Conservation (phyloP, 2,797 vertebrate genomes). For the Cossypha dichroa region DNA sequence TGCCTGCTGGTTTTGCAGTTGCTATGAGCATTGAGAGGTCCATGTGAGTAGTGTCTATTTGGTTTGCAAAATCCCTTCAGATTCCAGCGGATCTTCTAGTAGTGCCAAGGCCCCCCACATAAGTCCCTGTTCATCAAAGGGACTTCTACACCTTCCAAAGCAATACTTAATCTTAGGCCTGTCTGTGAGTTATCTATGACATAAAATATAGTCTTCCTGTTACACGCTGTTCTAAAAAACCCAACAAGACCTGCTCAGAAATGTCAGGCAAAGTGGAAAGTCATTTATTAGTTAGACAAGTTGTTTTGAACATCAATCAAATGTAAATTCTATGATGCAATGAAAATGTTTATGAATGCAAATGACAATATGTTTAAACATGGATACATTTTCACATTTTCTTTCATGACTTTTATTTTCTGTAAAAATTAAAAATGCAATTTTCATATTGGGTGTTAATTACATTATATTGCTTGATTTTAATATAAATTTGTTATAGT, state of each 20-base stretch:
- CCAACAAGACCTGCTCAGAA: too few species aligned
- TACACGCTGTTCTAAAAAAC: neutral
- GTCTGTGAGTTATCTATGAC: neutral
- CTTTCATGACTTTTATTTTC: neutral
- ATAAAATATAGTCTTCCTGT: neutral
- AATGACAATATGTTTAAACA: neutral
- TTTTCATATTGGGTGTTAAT: neutral
- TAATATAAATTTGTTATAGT: neutral
- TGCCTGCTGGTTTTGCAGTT: neutral
- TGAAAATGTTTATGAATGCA: neutral
- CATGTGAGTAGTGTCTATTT: neutral
- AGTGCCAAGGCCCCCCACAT: neutral
- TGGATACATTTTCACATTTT: neutral
- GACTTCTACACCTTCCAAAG: neutral
- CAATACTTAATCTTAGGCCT: neutral
- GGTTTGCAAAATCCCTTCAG: neutral
- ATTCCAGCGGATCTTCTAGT: neutral
- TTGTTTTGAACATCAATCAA: too few species aligned
- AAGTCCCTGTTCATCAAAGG: neutral
- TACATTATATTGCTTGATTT: neutral
- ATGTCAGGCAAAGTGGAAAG: too few species aligned
- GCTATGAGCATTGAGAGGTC: neutral
- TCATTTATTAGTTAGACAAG: too few species aligned
- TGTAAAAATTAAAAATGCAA: neutral
- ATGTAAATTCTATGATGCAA: neutral